phyloP scores from a whole-genome alignment of 2,113 vertebrate species.

The Blennius ocellaris region DNA sequence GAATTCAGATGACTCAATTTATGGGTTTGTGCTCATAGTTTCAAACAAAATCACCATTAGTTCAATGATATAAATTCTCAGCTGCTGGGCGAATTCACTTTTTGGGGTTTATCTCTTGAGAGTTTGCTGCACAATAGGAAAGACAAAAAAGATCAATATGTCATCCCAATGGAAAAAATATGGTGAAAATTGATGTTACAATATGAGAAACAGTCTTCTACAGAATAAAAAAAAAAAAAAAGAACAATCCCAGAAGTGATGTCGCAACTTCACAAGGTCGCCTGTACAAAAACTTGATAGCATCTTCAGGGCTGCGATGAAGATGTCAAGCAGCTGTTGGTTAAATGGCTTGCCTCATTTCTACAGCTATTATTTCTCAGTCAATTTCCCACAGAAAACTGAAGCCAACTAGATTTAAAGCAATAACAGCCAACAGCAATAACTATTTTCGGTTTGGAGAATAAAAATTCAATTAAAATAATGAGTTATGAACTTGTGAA shows the following conservation, averaged over 20 bases:
- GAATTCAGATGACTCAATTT: conserved; percentile 44
- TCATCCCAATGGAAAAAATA: conserved; percentile 35
- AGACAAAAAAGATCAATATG: conserved; percentile 44
- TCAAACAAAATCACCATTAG: conserved; percentile 29
- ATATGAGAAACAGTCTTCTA: conserved; percentile 24
- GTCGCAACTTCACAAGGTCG: conserved; percentile 44
- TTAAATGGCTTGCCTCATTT: conserved; percentile 2
- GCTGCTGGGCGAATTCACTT: conserved; percentile 15
- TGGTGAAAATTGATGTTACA: conserved; percentile 40
- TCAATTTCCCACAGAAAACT: conserved; percentile 19
- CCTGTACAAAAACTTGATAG: conserved; percentile 21
- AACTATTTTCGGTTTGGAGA: background rate
- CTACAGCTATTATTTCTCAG: conserved; percentile 1
- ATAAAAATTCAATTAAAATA: too few relatives aligned
- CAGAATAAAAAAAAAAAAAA: conserved; percentile 30
- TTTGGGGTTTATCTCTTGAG: conserved; percentile 11
- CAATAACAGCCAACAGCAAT: conserved; percentile 23
- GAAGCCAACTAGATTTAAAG: conserved; percentile 23
- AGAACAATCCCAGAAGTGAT: conserved; percentile 15
- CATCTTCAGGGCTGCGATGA: conserved; percentile 6
- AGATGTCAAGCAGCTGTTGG: conserved; percentile 10
- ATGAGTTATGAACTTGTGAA: too few relatives aligned
- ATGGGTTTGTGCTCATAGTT: conserved; percentile 11
- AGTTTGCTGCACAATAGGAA: conserved; percentile 32
- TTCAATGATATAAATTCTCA: conserved; percentile 19